Base-by-base conservation (phyloP, 1,140 invertebrate genomes). In the Caenorhabditis brenneri region DNA sequence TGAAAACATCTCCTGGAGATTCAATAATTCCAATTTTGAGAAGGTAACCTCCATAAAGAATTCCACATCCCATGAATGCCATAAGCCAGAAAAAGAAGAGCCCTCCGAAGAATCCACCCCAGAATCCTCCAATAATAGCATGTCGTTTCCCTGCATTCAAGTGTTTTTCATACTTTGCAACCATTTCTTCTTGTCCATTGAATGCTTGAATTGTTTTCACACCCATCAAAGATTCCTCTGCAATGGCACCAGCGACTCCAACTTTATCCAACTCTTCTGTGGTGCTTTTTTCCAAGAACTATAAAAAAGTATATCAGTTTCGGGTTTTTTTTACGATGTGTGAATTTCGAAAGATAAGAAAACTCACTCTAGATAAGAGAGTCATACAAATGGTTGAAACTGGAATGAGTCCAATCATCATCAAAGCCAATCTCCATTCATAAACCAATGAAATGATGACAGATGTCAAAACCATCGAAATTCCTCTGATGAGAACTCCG, bases 171-270 rank as follows among this genome's bases (percentile, higher is more conserved):
- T 27, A 46, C 33, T 79, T 31, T 3, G 60, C 81, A 69, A 88
- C 88, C 91, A 95, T 95, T 87, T 93, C 94, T 24, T 91, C 85
- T 90, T 96, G 94, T 12, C 95, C 95, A 82, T 94, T 94, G 88
- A 96, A 96, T 0, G 95, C 94, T 29, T 94, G 93, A 0, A 96
- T 95, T 0, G 95, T 96, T 31, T 94, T 92, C 9, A 96, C 93
- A 3, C 94, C 92, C 27, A 93, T 93, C 3, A 96, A 88, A 0
- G 94, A 94, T 90, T 96, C 95, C 88, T 95, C 95, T 0, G 95
- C 95, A 10, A 96, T 93, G 0, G 93, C 91, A n/a, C 94, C 94
- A 1, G 95, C 95, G 2, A 78, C 7, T 46, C 27, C 27, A 15
- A 42, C 36, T 55, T 36, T 53, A 33, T 60, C 22, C 15, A 60